A percentile compares a stretch with the other conserved stretches of the same genome.
Conservation (phyloP, 2,113 vertebrate species). For the Eurypyga helias region DNA sequence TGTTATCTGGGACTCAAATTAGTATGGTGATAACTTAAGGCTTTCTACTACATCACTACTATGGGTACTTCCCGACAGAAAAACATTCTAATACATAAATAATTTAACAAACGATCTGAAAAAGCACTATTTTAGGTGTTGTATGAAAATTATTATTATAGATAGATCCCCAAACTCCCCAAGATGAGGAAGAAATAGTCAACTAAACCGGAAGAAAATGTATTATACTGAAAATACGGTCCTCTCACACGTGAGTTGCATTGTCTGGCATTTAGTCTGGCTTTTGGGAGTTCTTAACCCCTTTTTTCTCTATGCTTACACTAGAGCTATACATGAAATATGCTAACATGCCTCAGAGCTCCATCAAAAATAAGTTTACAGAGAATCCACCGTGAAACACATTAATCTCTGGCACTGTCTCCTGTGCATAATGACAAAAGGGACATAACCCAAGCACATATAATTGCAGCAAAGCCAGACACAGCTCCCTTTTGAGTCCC, state of each 20-base stretch:
- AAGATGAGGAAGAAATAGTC: background rate
- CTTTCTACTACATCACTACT: background rate
- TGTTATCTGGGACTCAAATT: background rate
- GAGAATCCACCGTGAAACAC: background rate
- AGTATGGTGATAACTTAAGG: background rate
- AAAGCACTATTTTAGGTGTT: background rate
- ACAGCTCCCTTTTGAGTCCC: background rate
- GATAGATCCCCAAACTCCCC: background rate
- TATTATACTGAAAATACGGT: background rate
- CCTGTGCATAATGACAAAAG: background rate
- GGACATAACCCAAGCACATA: background rate
- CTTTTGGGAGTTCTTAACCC: background rate
- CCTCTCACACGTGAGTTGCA: background rate
- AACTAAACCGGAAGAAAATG: background rate
- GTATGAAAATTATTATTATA: background rate
- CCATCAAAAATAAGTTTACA: background rate
- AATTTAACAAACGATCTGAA: background rate
- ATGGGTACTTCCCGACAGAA: background rate
- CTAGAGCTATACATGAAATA: background rate
- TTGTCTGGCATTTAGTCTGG: background rate
- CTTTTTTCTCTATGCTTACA: background rate
- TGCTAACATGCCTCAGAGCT: background rate
- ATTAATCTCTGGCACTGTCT: background rate
- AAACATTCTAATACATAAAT: background rate
- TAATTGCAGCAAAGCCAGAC: background rate